Evolutionary conservation across 2,888 invertebrate species (phyloP), one percentile per base, ranked within the genome.

Genomic region (Plagodis dolabraria): DNA sequence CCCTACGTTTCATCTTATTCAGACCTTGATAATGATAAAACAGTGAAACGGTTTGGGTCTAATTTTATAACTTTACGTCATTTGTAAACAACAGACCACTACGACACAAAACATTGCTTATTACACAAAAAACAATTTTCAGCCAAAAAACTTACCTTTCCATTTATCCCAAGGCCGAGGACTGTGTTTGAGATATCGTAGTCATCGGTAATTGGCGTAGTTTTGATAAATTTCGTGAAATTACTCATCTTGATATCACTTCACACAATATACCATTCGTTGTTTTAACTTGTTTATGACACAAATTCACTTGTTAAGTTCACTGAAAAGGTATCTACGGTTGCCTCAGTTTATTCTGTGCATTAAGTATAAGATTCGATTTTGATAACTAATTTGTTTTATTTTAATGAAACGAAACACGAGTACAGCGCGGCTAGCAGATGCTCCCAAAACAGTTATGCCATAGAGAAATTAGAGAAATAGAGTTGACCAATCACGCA

Each of bases 91-190:
- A 49, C 48, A 22, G 22, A 22, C 43, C n/a, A 22, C 44, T 12
- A 22, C 10, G 46, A 46, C 49, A 45, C 10, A 11, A 45, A 55
- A 57, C 2, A 2, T 5, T 12, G 12, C 0, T 43, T 43, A 0
- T 12, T 6, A 12, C 0, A 43, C 12, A 6, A 52, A 4, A 12
- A 5, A 43, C 12, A 6, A 53, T 53, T 44, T 50, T 53, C 12
- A 7, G 34, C 36, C 44, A n/a, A 54, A 53, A 60, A 62, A 76
- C 85, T 76, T 72, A 93, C 93, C 95, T 99, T 99, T 65, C 99
- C 99, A 90, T 99, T 99, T 72, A 99, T 99, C 9, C 99, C 99
- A 65, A 99, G 94, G 47, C 99, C 99, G 63, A 99, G 94, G 46
- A 99, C 99, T 65, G 96, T 97, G 80, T 96, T 97, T 40, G 98